Conservation (phyloP, 2,797 vertebrate genomes). For the Scyliorhinus canicula region DNA sequence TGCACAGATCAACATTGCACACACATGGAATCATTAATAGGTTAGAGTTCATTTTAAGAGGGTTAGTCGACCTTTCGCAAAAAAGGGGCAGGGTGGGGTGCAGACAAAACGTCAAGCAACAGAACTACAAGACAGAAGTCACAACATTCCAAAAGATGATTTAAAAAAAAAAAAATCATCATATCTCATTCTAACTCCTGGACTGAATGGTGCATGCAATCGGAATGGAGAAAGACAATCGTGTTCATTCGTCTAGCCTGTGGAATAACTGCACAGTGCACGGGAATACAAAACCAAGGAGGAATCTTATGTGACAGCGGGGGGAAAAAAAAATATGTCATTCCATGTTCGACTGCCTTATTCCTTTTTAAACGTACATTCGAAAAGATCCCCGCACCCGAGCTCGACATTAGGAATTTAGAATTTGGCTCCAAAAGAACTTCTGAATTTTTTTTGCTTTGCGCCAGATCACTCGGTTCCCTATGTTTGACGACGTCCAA, state of each 20-base stretch:
- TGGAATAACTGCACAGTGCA: not conserved
- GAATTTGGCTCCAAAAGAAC: not conserved
- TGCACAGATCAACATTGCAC: not conserved
- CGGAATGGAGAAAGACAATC: not conserved
- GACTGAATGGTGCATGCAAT: not conserved
- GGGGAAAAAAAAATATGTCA: constrained; percentile 3
- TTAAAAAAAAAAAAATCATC: not conserved
- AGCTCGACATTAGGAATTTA: not conserved
- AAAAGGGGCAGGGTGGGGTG: too few species aligned
- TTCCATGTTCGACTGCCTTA: not conserved
- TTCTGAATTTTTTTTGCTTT: too few species aligned
- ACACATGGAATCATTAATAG: not conserved
- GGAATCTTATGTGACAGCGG: too few species aligned
- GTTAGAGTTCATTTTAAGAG: not conserved
- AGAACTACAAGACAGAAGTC: not conserved
- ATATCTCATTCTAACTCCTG: constrained; percentile 1
- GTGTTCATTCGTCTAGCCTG: not conserved
- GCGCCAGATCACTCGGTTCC: not conserved
- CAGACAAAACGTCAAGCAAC: not conserved
- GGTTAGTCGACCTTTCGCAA: not conserved
- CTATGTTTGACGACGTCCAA: not conserved
- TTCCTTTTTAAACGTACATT: not conserved
- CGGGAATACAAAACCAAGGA: not conserved
- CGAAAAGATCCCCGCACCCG: too few species aligned
- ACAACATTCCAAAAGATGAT: not conserved